These are phyloP conservation scores for Myotis planiceps DNA, from an alignment of 2,797 vertebrate genomes.

Conservation along the genomic window DNA sequence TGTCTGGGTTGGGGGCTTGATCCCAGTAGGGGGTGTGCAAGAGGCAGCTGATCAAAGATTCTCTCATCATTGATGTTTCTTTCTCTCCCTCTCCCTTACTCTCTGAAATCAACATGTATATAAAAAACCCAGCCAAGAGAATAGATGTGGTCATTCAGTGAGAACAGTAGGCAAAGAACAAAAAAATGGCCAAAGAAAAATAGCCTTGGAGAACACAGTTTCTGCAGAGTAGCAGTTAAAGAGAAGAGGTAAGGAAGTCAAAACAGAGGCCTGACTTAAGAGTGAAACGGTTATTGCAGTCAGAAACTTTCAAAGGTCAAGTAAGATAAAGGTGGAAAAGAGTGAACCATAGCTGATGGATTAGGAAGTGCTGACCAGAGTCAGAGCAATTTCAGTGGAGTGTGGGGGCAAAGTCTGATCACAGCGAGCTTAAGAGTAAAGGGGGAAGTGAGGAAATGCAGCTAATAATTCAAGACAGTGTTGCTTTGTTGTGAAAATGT, in stretches of 20 bases:
- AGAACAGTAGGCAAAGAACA: neutral
- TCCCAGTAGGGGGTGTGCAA: too few species aligned
- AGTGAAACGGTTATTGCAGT: neutral
- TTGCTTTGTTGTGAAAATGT: neutral
- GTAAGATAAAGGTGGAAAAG: neutral
- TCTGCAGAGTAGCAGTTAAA: neutral
- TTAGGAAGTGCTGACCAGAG: neutral
- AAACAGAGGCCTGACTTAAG: neutral
- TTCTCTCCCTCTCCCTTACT: too few species aligned
- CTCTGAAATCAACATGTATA: too few species aligned
- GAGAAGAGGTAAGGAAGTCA: neutral
- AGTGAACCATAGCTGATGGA: neutral
- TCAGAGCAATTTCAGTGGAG: neutral
- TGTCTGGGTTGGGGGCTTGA: too few species aligned
- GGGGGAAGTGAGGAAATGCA: neutral
- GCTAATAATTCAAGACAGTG: neutral
- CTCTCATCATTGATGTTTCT: too few species aligned
- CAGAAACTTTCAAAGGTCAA: neutral
- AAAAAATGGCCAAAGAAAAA: neutral
- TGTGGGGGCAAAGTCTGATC: neutral
- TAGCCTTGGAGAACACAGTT: neutral
- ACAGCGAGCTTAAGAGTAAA: neutral
- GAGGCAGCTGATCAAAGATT: too few species aligned
- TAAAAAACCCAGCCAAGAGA: neutral
- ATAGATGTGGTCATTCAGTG: neutral